Base-by-base conservation (phyloP, 1,140 invertebrate species). In the Bicyclus anynana region DNA sequence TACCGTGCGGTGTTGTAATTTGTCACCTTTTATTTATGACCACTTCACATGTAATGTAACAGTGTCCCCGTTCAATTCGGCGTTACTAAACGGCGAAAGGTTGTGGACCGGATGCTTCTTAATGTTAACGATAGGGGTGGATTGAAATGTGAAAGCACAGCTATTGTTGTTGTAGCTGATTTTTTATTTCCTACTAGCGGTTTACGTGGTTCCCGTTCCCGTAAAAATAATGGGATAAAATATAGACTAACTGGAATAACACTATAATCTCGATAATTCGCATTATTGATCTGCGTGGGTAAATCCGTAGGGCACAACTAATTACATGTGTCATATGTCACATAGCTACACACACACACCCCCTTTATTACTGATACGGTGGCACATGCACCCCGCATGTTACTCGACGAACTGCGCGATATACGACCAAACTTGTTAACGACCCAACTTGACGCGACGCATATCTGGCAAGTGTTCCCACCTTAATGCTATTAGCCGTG, bases 401-500 rank as follows among this genome's bases (percentile, higher is more conserved):
- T 49, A 54, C 26, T 46, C 49, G 38, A 50, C 37, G 53, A 55
- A 66, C 57, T 62, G 44, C 33, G 29, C 44, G 27, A 55, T 38
- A 55, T 67, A 62, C 49, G 62, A 54, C 47, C 55, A 46, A 72
- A 72, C 53, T 77, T 77, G 69, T 70, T 74, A 72, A 77, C 68
- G 59, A 48, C 66, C 14, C 38, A 74, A 78, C 65, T 75, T 75
- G 69, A 68, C 64, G 67, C 65, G 53, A 47, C 37, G 53, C 67
- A 69, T 65, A 73, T 76, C 62, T 48, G 50, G 51, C 55, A 50
- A 63, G 60, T 64, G 69, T 17, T 42, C 33, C 33, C 29, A 17
- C 37, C 29, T 2, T 33, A 4, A 33, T 33, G 29, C n/a, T n/a
- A n/a, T 12, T 33, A 33, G n/a, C 29, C 29, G 4, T 33, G 12